Base-by-base conservation (phyloP, 53 echinoderm and acorn worm species). In the Zoroaster sp. region DNA sequence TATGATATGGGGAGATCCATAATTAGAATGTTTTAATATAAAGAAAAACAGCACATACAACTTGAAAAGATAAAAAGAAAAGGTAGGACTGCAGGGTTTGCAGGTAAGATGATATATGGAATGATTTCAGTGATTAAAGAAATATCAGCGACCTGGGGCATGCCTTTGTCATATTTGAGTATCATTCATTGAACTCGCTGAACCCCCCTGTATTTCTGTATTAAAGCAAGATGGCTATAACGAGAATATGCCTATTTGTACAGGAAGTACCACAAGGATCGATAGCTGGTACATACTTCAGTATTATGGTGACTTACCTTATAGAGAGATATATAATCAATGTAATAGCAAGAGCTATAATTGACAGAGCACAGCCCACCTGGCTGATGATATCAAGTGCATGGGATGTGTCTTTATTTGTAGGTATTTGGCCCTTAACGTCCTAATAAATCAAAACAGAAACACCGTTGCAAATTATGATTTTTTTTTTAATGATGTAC, bases 341-440 rank as follows among this genome's bases (percentile, higher is more conserved):
- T 12, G 96, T 96, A 32, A 91, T 63, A 8, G 78, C 30, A 7
- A 96, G 96, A 25, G 90, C 91, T 1, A 91, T 40, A 42, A 90
- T 40, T 11, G 90, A 90, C 73, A 90, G 17, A 7, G 28, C 74
- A 73, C 74, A 55, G 15, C 90, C 90, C 3, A 90, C 9, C 23
- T 73, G 83, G 35, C 90, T 90, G 11, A 90, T 90, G 44, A 83
- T 66, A 73, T 90, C 88, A 44, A 88, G 69, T 5, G 69, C 88
- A 36, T 15, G 51, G 17, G 45, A 34, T 18, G 36, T 32, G 53
- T 12, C 55, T 1, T 40, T 23, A 0, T 63, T 12, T 63, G 20
- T 21, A 66, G 0, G 77, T 77, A 30, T 51, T 33, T 77, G 77
- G 33, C 77, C 77, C 31, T 77, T 77, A 13, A 77, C 47, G 47